phyloP scores from a whole-genome alignment of 2,888 invertebrate genomes.

The Macaria notata region DNA sequence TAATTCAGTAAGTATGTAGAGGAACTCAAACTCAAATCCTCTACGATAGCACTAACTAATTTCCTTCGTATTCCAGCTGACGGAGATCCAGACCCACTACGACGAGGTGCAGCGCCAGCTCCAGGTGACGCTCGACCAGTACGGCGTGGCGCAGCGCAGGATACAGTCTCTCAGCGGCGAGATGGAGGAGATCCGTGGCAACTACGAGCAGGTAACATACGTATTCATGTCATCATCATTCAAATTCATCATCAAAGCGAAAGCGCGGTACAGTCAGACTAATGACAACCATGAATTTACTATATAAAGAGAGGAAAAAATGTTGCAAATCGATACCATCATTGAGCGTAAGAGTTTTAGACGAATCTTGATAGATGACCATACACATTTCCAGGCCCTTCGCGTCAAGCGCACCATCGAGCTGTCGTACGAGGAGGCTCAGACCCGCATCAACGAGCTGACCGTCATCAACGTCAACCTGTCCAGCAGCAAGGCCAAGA shows the following conservation, averaged over 20 bases:
- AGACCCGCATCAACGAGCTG: constrained; percentile 96
- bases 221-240: too few species aligned
- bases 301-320: too few species aligned
- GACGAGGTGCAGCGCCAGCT: constrained; percentile 98
- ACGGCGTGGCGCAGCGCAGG: constrained; percentile 94
- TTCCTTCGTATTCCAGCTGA: constrained; percentile 74
- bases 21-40: too few species aligned
- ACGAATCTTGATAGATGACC: too few species aligned
- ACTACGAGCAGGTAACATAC: constrained; percentile 86
- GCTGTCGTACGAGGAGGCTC: constrained; percentile 94
- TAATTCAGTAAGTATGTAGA: too few species aligned
- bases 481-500: constrained; percentile 95
- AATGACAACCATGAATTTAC: too few species aligned
- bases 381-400: constrained; percentile 84
- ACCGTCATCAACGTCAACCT: constrained; percentile 97
- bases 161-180: constrained; percentile 96
- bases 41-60: not conserved
- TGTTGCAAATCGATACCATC: too few species aligned
- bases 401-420: constrained; percentile 96
- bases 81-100: constrained; percentile 96
- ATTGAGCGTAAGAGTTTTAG: too few species aligned
- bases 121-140: constrained; percentile 96
- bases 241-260: too few species aligned
- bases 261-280: too few species aligned
- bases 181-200: constrained; percentile 97